phyloP scores from a whole-genome alignment of 2,113 vertebrate species.

The Equus przewalskii region DNA sequence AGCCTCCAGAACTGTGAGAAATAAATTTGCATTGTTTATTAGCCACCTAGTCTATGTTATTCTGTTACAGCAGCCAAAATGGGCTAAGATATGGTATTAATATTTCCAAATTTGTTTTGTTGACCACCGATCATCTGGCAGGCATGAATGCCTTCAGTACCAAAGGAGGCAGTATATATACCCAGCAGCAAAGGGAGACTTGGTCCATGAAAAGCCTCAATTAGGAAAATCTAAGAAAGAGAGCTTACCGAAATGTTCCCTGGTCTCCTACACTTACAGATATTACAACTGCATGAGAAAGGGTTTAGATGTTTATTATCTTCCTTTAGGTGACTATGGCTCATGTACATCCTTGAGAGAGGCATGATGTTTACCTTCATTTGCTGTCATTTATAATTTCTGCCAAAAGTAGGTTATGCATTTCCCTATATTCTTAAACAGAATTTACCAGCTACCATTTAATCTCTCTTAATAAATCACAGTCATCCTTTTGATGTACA shows the following conservation, averaged over 20 bases:
- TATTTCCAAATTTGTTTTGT: neutral
- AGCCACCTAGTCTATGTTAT: neutral
- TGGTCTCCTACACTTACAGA: neutral
- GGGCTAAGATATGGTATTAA: neutral
- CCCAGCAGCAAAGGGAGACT: neutral
- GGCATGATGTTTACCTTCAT: neutral
- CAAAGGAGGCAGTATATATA: neutral
- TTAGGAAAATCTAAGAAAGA: neutral
- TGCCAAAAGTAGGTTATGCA: constrained; percentile 15
- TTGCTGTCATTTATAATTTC: constrained; percentile 38
- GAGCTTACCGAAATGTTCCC: neutral
- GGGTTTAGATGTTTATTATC: neutral
- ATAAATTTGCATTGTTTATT: neutral
- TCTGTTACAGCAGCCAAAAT: neutral
- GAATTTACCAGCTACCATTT: constrained; percentile 38
- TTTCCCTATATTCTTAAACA: constrained; percentile 36
- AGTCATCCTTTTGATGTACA: constrained; percentile 57
- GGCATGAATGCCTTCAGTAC: neutral
- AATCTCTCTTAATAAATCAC: constrained; percentile 60
- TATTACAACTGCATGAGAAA: neutral
- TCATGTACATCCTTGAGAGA: neutral
- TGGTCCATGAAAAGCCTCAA: neutral
- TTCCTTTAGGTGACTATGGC: neutral
- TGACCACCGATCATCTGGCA: neutral
- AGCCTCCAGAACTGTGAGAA: neutral